phyloP scores from a whole-genome alignment of 1,140 invertebrate genomes.

The Dinoponera quadriceps region DNA sequence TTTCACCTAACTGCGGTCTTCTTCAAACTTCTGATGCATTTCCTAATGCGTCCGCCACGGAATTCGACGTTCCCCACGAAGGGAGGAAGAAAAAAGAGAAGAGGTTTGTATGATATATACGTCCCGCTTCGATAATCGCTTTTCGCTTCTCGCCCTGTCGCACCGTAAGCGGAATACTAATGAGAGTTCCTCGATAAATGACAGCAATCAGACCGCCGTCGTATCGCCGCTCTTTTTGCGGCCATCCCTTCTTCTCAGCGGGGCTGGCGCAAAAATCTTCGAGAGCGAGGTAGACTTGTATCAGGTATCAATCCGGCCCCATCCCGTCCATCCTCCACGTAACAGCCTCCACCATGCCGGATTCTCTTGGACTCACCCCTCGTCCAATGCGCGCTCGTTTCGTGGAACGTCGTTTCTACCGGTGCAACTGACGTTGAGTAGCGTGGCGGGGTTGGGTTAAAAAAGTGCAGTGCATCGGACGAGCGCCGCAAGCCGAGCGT shows the following conservation, averaged over 20 bases:
- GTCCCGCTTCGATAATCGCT: not conserved
- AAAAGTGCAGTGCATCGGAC: slow-evolving; percentile 63
- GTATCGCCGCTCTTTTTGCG: slow-evolving; percentile 47
- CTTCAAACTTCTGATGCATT: slow-evolving; percentile 21
- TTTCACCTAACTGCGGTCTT: slow-evolving; percentile 13
- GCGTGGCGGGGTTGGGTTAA: slow-evolving; percentile 47
- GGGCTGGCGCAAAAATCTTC: slow-evolving; percentile 41
- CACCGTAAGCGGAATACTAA: not conserved
- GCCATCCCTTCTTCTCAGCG: slow-evolving; percentile 43
- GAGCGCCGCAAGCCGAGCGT: slow-evolving; percentile 62
- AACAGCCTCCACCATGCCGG: slow-evolving; percentile 26
- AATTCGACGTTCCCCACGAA: not conserved
- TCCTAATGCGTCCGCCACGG: not conserved
- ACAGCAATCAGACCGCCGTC: slow-evolving; percentile 52
- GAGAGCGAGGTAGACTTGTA: slow-evolving; percentile 61
- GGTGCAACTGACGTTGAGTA: slow-evolving; percentile 57
- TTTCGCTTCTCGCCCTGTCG: slow-evolving; percentile 18
- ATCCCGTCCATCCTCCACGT: slow-evolving; percentile 58
- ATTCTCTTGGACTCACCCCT: slow-evolving; percentile 36
- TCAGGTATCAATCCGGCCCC: slow-evolving; percentile 70
- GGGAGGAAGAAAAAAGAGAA: too few relatives aligned
- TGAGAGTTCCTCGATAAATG: slow-evolving; percentile 44
- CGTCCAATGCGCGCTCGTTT: slow-evolving; percentile 36
- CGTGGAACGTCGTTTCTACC: slow-evolving; percentile 49
- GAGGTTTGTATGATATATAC: too few relatives aligned